Evolutionary conservation across 2,113 vertebrate genomes (phyloP).

Genomic region (Oceanites oceanicus): DNA sequence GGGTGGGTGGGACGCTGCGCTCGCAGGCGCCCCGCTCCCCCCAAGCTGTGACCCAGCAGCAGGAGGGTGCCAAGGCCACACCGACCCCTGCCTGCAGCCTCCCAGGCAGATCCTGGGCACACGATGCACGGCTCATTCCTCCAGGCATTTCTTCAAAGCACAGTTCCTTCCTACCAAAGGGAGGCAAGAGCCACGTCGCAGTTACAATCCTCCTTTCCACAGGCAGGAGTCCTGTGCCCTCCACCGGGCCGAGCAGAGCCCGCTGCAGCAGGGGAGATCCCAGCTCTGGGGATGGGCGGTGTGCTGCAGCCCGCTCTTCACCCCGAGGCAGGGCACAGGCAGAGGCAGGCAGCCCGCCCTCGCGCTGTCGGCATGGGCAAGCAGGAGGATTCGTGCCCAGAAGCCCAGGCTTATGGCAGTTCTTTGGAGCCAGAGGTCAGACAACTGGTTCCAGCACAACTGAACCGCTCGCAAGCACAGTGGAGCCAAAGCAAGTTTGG

Average conservation of each 20-base stretch:
- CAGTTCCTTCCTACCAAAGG: background rate
- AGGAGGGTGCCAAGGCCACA: background rate
- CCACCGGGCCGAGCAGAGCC: background rate
- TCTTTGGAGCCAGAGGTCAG: slow-evolving; percentile 55
- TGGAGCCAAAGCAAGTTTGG: background rate
- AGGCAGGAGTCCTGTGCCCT: background rate
- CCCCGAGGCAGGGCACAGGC: background rate
- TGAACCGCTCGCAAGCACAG: background rate
- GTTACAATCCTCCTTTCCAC: background rate
- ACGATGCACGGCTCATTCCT: background rate
- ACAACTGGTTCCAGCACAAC: slow-evolving; percentile 2
- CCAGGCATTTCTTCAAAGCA: background rate
- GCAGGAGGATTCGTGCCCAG: slow-evolving; percentile 27
- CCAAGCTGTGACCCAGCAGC: background rate
- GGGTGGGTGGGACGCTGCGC: background rate
- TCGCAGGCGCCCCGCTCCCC: background rate
- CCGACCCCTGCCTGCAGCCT: background rate
- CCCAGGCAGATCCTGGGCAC: background rate
- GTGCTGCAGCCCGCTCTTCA: background rate
- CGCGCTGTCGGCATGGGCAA: slow-evolving; percentile 7
- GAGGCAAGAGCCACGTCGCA: background rate
- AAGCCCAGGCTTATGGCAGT: slow-evolving; percentile 31
- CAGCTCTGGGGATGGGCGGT: background rate
- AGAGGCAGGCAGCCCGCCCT: slow-evolving; percentile 33
- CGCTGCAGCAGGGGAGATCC: background rate